Evolutionary conservation across 2,113 vertebrate species (phyloP).

Genomic region (Rhea pennata): DNA sequence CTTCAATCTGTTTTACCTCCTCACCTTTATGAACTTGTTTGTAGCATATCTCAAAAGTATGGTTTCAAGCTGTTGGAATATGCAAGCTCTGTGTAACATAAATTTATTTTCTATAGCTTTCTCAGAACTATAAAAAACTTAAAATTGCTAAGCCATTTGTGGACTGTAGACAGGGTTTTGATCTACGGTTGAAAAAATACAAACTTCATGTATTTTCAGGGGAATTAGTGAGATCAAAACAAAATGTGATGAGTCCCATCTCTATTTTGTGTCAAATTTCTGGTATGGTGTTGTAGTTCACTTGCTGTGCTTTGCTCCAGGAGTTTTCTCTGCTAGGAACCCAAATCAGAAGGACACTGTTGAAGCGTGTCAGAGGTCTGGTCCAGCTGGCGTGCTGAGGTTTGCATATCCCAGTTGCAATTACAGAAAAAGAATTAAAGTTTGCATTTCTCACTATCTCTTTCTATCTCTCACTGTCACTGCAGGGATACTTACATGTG

Average conservation of each 20-base stretch:
- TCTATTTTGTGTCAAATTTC: background rate
- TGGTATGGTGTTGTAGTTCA: background rate
- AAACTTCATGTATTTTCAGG: background rate
- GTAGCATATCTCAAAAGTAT: background rate
- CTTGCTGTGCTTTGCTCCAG: background rate
- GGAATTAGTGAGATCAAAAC: background rate
- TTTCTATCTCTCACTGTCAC: background rate
- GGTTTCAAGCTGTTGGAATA: background rate
- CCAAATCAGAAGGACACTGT: rapidly evolving
- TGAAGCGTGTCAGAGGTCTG: background rate
- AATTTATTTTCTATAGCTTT: background rate
- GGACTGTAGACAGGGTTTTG: background rate
- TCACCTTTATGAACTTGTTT: background rate
- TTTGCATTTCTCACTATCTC: background rate
- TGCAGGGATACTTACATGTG: background rate
- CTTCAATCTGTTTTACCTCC: background rate
- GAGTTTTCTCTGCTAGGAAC: background rate
- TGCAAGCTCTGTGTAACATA: background rate
- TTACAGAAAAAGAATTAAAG: background rate
- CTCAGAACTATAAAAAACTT: background rate
- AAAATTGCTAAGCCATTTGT: background rate
- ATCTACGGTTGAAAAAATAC: background rate
- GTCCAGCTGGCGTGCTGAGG: background rate
- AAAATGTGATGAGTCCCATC: background rate
- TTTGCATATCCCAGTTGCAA: background rate